Evolutionary conservation across 2,113 vertebrate genomes (phyloP), one percentile per base, ranked within the genome.

Genomic region (Acrocephalus kingi): DNA sequence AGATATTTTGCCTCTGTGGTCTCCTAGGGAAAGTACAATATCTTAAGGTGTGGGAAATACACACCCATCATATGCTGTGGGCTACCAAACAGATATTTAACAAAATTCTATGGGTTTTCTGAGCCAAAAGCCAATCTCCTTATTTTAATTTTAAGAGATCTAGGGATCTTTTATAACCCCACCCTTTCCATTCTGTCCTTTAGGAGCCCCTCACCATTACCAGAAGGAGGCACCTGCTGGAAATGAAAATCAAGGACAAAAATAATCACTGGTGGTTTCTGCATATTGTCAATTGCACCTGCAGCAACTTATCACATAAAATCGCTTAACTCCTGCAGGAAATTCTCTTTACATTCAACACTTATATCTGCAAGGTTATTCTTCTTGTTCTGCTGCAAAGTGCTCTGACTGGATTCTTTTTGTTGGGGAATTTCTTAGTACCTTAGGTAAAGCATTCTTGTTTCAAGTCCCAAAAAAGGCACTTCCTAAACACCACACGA

Each of bases 211-310:
- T 83, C 48, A 59, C 22, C 19, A 48, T 61, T 61, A 58, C 28
- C 19, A 68, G 62, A 84, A 94, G 23, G 31, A 64, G 49, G 69
- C 33, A 93, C 39, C 76, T 94, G 69, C 54, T 93, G 45, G 76
- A 95, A 87, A 95, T 80, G 55, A 92, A 89, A 94, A 35, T 61
- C 22, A 35, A 58, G 51, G 24, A 52, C 35, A 82, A 80, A 94
- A 93, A 72, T 51, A 84, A 84, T 45, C 35, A 52, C 24, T 64
- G 43, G 23, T 83, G 15, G 5, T 75, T 84, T 84, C 21, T 79
- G 39, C 39, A 61, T 64, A 77, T 7, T 63, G 25, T 52, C 64
- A 31, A n/a, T 77, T 88, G 15, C 28, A 90, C 31, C 17, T 67
- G 45, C 14, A 78, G 51, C 15, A 81, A 71, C 48, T 9, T 35